phyloP scores from a whole-genome alignment of 2,113 vertebrate species.

The Ammodytes marinus region DNA sequence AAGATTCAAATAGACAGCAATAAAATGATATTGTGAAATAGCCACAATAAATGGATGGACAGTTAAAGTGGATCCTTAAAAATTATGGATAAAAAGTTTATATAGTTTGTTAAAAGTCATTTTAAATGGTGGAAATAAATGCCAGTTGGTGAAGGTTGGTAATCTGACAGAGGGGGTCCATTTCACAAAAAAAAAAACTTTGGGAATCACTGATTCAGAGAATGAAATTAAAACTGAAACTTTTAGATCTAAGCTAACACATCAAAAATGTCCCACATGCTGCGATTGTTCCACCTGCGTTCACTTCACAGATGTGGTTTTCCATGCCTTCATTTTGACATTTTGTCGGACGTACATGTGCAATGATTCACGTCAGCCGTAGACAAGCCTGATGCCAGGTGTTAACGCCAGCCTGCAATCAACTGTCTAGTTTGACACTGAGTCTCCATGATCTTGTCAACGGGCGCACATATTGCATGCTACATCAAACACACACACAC shows the following conservation, averaged over 20 bases:
- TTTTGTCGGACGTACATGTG: conserved; percentile 34
- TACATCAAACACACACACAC: conserved; percentile 50
- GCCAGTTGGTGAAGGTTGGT: neutral
- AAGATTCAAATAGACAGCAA: neutral
- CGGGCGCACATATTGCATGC: conserved; percentile 49
- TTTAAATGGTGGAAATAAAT: neutral
- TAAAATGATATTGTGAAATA: neutral
- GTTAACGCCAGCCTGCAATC: conserved; percentile 70
- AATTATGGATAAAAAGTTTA: neutral
- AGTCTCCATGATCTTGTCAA: conserved; percentile 72
- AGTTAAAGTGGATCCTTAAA: neutral
- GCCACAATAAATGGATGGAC: neutral
- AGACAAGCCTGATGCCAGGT: conserved; percentile 66
- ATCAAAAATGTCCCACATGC: conserved; percentile 32
- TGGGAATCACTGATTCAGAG: neutral
- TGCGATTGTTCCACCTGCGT: conserved; percentile 2
- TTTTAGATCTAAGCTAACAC: conserved; percentile 40
- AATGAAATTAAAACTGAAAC: conserved; percentile 24
- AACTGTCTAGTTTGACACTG: conserved; percentile 70
- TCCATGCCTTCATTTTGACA: conserved; percentile 47
- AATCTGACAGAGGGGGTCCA: neutral
- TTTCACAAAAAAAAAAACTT: neutral
- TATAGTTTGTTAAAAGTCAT: neutral
- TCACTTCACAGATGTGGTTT: conserved; percentile 52
- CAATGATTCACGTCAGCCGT: conserved; percentile 61